phyloP scores from a whole-genome alignment of 37 sponge, comb jelly and placozoan genomes.

The Halichondria panicea region DNA sequence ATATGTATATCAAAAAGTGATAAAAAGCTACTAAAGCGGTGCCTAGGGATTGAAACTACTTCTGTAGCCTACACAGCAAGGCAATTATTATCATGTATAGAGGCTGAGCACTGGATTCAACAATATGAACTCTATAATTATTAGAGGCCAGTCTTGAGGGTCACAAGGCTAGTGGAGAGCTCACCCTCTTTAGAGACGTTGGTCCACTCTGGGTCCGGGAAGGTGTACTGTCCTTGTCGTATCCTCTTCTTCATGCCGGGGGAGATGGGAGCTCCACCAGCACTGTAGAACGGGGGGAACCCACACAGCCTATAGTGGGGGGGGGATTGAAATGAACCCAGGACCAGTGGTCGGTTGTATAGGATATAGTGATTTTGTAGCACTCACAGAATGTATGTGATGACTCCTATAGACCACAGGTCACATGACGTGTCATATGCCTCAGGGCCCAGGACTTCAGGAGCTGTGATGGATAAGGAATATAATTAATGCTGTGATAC shows the following conservation, averaged over 20 bases:
- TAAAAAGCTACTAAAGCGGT: no score
- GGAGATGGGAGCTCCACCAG: conserved; percentile 91
- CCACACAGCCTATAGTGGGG: conserved; percentile 82
- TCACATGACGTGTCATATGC: conserved; percentile 97
- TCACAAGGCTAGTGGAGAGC: neutral
- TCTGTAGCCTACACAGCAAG: no score
- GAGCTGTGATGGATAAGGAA: no score
- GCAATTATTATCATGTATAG: no score
- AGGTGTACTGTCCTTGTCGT: conserved; percentile 85
- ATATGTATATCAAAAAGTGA: no score
- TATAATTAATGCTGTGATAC: no score
- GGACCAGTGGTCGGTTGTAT: no score
- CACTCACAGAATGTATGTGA: conserved; percentile 89
- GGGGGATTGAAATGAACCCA: neutral
- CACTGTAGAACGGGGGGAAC: conserved; percentile 95
- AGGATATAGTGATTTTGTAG: no score
- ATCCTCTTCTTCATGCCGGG: conserved; percentile 99
- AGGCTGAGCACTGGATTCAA: no score
- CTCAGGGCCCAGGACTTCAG: conserved; percentile 97
- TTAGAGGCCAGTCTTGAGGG: neutral
- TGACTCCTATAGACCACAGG: conserved; percentile 99
- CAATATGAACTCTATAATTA: neutral
- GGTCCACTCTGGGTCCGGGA: conserved; percentile 93
- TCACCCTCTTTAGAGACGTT: conserved; percentile 70
- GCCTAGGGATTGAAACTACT: no score